phyloP scores from a whole-genome alignment of 1,140 invertebrate genomes.

The Gryon sp. region DNA sequence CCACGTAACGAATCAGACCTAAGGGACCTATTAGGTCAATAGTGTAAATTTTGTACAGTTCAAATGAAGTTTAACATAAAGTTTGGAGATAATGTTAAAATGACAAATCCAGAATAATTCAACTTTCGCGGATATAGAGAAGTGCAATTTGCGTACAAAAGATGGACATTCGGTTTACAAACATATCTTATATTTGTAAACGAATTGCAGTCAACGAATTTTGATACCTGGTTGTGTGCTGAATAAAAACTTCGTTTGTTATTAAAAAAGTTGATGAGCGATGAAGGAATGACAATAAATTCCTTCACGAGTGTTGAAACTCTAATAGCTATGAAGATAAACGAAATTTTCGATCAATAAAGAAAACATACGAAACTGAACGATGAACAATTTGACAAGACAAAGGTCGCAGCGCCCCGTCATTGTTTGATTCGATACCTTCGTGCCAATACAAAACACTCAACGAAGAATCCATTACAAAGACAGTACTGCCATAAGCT shows the following conservation, averaged over 20 bases:
- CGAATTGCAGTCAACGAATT: slow-evolving; percentile 22
- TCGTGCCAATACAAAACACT: slow-evolving; percentile 34
- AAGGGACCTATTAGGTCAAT: slow-evolving; percentile 35
- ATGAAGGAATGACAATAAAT: too few relatives aligned
- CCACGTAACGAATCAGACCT: slow-evolving; percentile 60
- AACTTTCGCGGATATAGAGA: too few relatives aligned
- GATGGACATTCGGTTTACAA: slow-evolving; percentile 27
- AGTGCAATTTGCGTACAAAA: slow-evolving; percentile 46
- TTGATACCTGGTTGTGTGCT: slow-evolving; percentile 19
- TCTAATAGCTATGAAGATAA: slow-evolving; percentile 19
- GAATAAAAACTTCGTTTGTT: slow-evolving; percentile 7
- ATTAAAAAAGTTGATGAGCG: too few relatives aligned
- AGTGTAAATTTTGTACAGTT: slow-evolving; percentile 56
- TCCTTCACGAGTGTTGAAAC: slow-evolving; percentile 7
- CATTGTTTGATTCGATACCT: slow-evolving; percentile 26
- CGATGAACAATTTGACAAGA: slow-evolving; percentile 27
- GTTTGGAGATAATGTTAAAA: background rate
- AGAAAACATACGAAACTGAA: slow-evolving; percentile 4
- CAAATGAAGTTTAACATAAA: background rate
- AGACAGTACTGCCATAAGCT: slow-evolving; percentile 46
- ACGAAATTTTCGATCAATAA: slow-evolving; percentile 6
- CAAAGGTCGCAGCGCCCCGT: slow-evolving; percentile 4
- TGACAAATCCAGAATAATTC: too few relatives aligned
- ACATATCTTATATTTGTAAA: slow-evolving; percentile 52
- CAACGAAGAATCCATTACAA: slow-evolving; percentile 37